Evolutionary conservation across 2,113 vertebrate species (phyloP).

Genomic region (Isurus oxyrinchus): DNA sequence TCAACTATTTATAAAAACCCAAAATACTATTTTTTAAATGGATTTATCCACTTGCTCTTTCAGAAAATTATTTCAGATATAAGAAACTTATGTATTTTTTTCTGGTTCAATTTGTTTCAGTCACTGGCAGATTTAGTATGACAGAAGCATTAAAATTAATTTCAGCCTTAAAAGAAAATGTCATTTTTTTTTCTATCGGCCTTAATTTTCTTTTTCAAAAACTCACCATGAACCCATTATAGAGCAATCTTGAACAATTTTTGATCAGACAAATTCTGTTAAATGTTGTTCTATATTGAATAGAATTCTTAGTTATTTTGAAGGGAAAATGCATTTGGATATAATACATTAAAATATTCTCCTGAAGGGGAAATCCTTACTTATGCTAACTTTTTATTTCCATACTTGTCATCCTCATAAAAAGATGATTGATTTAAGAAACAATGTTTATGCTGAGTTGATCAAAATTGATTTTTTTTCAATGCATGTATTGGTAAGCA

Average conservation of each 20-base stretch:
- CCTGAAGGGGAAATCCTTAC: not conserved
- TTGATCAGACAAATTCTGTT: not conserved
- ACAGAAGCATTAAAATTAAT: not conserved
- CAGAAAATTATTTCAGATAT: no score
- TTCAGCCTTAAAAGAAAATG: not conserved
- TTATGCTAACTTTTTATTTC: not conserved
- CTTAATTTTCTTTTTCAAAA: not conserved
- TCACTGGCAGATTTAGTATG: not conserved
- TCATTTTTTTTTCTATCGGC: not conserved
- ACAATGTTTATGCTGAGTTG: not conserved
- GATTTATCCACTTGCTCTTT: not conserved
- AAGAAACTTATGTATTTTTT: no score
- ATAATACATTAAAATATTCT: not conserved
- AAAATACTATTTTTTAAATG: not conserved
- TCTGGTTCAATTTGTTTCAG: not conserved
- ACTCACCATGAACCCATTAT: not conserved
- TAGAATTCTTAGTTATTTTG: not conserved
- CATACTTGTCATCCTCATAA: not conserved
- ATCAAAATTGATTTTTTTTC: not conserved
- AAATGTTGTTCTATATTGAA: not conserved
- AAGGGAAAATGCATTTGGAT: not conserved
- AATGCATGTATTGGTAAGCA: not conserved
- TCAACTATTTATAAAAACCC: not conserved
- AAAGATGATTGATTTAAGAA: not conserved
- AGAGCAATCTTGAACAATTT: not conserved